A percentile compares a stretch with the other conserved stretches of the same genome.
Evolutionary conservation across 2,888 invertebrate species (phyloP).

Genomic region (Aphelenchoides bicaudatus): DNA sequence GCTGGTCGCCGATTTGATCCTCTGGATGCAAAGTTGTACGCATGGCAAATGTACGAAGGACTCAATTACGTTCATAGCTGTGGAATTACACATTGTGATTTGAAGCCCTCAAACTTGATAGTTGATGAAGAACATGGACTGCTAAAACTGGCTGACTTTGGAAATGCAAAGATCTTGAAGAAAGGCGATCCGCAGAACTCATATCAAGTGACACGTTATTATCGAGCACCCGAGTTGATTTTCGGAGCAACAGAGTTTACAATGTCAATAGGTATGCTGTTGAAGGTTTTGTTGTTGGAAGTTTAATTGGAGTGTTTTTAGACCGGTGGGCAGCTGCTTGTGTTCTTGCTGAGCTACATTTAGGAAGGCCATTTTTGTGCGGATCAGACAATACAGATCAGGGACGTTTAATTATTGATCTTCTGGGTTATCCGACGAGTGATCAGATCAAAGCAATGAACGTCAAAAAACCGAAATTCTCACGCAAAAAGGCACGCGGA

Average conservation of each 20-base stretch:
- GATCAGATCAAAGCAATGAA: constrained; percentile 43
- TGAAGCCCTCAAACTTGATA: constrained; percentile 41
- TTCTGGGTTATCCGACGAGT: constrained; percentile 48
- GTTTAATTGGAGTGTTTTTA: too few species aligned
- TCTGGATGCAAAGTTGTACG: constrained; percentile 45
- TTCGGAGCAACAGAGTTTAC: too few species aligned
- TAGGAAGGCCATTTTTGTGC: constrained; percentile 33
- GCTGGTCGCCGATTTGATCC: constrained; percentile 25
- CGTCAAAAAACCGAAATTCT: constrained; percentile 35
- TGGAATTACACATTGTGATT: constrained; percentile 33
- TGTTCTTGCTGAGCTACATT: constrained; percentile 42
- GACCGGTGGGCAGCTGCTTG: constrained; percentile 49
- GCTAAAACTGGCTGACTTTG: constrained; percentile 50
- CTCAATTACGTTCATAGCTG: constrained; percentile 36
- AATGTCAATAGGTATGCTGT: too few species aligned
- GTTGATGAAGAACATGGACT: constrained; percentile 37
- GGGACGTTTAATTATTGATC: constrained; percentile 36
- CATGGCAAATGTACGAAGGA: constrained; percentile 53
- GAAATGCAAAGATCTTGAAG: constrained; percentile 43
- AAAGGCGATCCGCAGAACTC: constrained; percentile 34
- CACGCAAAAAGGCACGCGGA: constrained; percentile 34
- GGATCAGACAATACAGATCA: constrained; percentile 42
- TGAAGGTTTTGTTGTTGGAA: too few species aligned
- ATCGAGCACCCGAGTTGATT: constrained; percentile 50
- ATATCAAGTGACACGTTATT: constrained; percentile 49